Conservation (phyloP, 1,140 invertebrate species). For the Brachionus angularis region DNA sequence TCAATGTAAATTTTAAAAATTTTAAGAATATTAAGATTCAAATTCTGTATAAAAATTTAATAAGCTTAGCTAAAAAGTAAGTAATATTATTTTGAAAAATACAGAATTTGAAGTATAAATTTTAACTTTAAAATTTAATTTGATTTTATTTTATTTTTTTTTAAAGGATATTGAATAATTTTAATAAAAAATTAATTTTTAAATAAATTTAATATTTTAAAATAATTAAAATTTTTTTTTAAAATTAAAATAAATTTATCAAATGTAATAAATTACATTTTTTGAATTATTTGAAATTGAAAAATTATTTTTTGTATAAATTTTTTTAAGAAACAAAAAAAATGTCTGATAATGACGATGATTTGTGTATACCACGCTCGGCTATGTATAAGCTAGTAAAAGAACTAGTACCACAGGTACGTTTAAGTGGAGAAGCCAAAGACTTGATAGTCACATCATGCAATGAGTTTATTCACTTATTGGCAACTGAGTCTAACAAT, state of each 20-base stretch:
- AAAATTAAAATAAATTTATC: background rate
- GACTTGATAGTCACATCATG: conserved; percentile 35
- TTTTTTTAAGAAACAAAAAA: no score
- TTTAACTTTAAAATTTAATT: no score
- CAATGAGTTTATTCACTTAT: conserved; percentile 38
- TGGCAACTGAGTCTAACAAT: conserved; percentile 5
- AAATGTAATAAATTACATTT: background rate
- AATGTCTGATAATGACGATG: conserved; percentile 40
- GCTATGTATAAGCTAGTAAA: conserved; percentile 38
- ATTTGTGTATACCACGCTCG: conserved; percentile 29
- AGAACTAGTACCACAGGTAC: conserved; percentile 1
- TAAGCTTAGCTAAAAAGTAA: no score
- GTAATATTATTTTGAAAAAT: no score
- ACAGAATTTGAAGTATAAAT: no score
- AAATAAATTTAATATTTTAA: background rate
- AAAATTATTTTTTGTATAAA: background rate
- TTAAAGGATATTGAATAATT: conserved; percentile 30
- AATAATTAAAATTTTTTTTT: background rate
- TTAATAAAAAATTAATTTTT: background rate
- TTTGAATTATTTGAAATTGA: background rate
- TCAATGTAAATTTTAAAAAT: background rate
- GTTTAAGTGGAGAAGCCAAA: conserved; percentile 34
- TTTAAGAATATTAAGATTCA: background rate
- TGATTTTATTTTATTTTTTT: no score
- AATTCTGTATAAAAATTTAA: no score